Evolutionary conservation across 2,113 vertebrate genomes (phyloP), one percentile per base, ranked within the genome.

Genomic region (Danionella cerebrum): DNA sequence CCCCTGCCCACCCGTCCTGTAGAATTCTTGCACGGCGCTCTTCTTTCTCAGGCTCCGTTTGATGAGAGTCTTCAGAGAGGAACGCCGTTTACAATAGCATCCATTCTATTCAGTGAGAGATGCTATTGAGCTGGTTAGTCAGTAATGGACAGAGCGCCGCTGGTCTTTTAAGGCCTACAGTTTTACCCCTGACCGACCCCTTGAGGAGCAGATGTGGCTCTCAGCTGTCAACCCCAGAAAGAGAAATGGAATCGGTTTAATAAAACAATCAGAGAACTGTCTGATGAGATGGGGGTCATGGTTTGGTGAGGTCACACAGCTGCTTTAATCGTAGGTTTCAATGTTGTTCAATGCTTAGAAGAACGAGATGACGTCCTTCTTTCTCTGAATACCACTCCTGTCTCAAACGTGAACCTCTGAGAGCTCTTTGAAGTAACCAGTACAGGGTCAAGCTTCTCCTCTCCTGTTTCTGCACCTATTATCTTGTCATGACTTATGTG

Each of bases 381-480:
- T n/a, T n/a, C n/a, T n/a, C n/a, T n/a, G n/a, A n/a, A n/a, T n/a
- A 83, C 67, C 45, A 66, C 67, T 71, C 55, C 22, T 62, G 51
- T 54, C 59, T 60, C 72, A 76, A 79, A 84, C 81, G 78, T 60
- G 67, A 66, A 82, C 76, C 80, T 62, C 80, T 45, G 65, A 73
- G 21, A 53, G 48, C 31, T 53, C 72, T 76, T 88, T 84, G 18
- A 64, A 65, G 29, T 64, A 27, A 35, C 60, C 50, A 25, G 36
- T 62, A 7, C 14, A 4, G 60, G 59, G 58, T 31, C 58, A 59
- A 33, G 41, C 25, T 57, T 55, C 11, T 12, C 66, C 72, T 71
- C 71, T 68, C 48, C 18, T 31, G 59, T 63, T 59, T 63, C 65
- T 53, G 65, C 71, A 38, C 75, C 63, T 69, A 79, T 55, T 75